phyloP scores from a whole-genome alignment of 2,797 vertebrate genomes.

The Apodemus agrarius region DNA sequence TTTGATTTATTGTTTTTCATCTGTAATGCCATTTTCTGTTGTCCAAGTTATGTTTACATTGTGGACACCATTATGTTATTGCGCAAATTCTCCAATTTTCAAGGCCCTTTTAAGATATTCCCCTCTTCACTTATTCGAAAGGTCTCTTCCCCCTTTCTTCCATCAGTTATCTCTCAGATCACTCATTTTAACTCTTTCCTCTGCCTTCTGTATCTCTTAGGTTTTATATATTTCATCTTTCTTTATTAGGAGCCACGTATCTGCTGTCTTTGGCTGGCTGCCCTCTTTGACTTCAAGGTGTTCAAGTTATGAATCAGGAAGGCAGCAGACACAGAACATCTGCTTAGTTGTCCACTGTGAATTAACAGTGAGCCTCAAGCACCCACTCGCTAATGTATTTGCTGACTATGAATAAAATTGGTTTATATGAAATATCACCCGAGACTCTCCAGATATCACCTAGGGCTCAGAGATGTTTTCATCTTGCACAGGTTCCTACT shows the following conservation, averaged over 20 bases:
- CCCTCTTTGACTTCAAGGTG: neutral
- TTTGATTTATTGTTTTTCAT: conserved; percentile 1
- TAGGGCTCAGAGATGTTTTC: neutral
- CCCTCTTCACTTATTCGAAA: neutral
- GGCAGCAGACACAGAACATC: conserved; percentile 20
- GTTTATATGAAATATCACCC: conserved; percentile 46
- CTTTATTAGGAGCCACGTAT: neutral
- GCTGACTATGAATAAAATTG: conserved; percentile 20
- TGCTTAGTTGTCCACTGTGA: conserved; percentile 33
- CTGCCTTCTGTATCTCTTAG: neutral
- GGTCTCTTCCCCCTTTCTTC: neutral
- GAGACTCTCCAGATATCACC: conserved; percentile 31
- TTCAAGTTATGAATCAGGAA: conserved; percentile 2
- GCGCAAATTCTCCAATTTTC: neutral
- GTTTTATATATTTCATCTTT: neutral
- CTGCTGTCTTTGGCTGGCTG: neutral
- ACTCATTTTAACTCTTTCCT: neutral
- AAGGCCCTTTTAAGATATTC: neutral
- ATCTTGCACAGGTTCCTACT: conserved; percentile 55
- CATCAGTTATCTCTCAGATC: neutral
- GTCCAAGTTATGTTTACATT: neutral
- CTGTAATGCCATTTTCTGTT: neutral
- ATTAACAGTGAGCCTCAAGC: neutral
- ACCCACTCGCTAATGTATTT: neutral
- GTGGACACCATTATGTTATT: neutral